Conservation (phyloP, 2,113 vertebrate species). For the Poicephalus meyeri region DNA sequence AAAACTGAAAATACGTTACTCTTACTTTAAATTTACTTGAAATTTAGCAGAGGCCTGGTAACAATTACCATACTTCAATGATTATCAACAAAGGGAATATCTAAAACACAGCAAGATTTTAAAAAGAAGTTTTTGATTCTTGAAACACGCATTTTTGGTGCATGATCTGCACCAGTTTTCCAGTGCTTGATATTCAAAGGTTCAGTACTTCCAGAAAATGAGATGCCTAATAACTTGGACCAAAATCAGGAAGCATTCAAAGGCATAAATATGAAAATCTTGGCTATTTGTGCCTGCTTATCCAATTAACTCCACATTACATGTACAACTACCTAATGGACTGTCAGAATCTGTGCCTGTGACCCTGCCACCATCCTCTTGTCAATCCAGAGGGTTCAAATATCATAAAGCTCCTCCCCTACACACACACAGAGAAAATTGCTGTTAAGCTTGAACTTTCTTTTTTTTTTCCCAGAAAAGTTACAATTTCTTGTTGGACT, state of each 20-base stretch:
- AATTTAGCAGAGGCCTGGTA: constrained; percentile 8
- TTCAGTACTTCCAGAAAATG: background rate
- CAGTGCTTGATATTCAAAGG: background rate
- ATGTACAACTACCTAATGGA: background rate
- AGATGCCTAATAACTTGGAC: background rate
- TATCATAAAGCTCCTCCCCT: background rate
- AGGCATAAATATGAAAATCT: background rate
- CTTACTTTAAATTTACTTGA: constrained; percentile 14
- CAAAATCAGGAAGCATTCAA: background rate
- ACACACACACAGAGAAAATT: background rate
- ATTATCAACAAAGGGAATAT: constrained; percentile 35
- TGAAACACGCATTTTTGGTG: background rate
- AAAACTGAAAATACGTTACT: constrained; percentile 11
- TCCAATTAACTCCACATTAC: background rate
- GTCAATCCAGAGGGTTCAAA: background rate
- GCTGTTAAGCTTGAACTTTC: background rate
- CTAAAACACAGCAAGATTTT: background rate
- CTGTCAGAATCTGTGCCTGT: background rate
- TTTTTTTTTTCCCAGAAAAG: rapidly evolving
- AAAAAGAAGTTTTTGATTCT: background rate
- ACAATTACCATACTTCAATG: constrained; percentile 46
- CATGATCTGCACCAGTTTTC: background rate
- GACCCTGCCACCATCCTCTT: background rate
- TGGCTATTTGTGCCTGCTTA: background rate
- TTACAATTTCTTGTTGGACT: background rate